phyloP scores from a whole-genome alignment of 2,797 vertebrate genomes.

The Leptatherina wallacei region DNA sequence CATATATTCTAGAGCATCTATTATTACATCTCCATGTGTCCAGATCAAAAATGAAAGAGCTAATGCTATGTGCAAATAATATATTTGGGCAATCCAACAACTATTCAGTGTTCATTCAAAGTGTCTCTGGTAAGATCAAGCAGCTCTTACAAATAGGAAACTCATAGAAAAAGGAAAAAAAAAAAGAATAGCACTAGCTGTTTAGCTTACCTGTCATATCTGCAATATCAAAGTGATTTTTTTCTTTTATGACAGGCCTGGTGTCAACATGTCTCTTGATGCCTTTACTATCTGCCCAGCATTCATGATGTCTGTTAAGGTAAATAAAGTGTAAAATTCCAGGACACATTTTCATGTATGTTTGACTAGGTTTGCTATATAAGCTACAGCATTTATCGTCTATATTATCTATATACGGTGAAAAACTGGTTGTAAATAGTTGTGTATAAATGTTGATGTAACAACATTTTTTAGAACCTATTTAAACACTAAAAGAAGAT shows the following conservation, averaged over 20 bases:
- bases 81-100: not conserved
- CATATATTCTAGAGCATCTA: not conserved
- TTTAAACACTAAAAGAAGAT: not conserved
- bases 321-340: slow-evolving; percentile 48
- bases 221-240: slow-evolving; percentile 23
- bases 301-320: slow-evolving; percentile 34
- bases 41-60: no score
- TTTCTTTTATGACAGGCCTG: slow-evolving; percentile 34
- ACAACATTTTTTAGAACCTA: not conserved
- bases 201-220: slow-evolving; percentile 34
- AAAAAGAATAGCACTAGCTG: slow-evolving; percentile 8
- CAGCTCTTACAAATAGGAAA: no score
- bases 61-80: not conserved
- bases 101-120: no score
- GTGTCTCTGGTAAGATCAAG: no score
- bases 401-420: slow-evolving; percentile 23
- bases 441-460: slow-evolving; percentile 25
- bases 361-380: slow-evolving; percentile 23
- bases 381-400: not conserved
- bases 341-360: slow-evolving; percentile 37
- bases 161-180: no score
- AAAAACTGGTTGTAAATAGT: not conserved
- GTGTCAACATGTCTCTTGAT: slow-evolving; percentile 38
- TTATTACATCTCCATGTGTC: no score
- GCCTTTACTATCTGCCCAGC: slow-evolving; percentile 52